phyloP scores from a whole-genome alignment of 2,888 invertebrate species.

The Xestia xanthographa region DNA sequence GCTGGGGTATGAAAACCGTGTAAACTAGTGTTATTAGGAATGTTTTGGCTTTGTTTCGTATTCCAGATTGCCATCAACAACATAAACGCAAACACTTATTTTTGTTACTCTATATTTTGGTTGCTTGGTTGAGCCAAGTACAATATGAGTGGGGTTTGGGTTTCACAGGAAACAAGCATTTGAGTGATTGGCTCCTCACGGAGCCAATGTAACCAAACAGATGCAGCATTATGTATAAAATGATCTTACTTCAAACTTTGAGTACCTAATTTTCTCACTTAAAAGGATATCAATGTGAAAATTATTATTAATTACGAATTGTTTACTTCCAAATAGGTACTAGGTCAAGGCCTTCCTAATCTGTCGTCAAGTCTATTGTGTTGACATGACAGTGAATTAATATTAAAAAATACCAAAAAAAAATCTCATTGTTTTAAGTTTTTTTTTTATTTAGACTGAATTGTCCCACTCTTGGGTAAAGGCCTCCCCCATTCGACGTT shows the following conservation, averaged over 20 bases:
- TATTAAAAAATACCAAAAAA: background rate
- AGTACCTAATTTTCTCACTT: conserved; percentile 1
- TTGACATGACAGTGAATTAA: background rate
- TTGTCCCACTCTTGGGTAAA: no score
- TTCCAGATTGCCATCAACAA: background rate
- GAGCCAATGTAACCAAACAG: no score
- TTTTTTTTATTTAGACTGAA: no score
- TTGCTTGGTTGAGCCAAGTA: background rate
- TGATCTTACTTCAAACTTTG: background rate
- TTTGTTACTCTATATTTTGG: background rate
- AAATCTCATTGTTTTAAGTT: background rate
- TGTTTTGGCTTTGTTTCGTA: background rate
- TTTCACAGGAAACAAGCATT: background rate
- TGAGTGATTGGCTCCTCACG: background rate
- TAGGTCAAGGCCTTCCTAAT: conserved; percentile 30
- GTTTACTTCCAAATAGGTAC: conserved; percentile 16
- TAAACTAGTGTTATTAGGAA: background rate
- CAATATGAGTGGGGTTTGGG: no score
- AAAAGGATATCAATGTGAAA: conserved; percentile 13
- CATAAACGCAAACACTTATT: background rate
- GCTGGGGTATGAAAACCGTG: no score
- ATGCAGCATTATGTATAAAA: background rate
- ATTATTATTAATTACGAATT: conserved; percentile 10
- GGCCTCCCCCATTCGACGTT: no score
- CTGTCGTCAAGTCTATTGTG: conserved; percentile 17